Evolutionary conservation across 2,888 invertebrate species (phyloP).

Genomic region (Sycophila texana): DNA sequence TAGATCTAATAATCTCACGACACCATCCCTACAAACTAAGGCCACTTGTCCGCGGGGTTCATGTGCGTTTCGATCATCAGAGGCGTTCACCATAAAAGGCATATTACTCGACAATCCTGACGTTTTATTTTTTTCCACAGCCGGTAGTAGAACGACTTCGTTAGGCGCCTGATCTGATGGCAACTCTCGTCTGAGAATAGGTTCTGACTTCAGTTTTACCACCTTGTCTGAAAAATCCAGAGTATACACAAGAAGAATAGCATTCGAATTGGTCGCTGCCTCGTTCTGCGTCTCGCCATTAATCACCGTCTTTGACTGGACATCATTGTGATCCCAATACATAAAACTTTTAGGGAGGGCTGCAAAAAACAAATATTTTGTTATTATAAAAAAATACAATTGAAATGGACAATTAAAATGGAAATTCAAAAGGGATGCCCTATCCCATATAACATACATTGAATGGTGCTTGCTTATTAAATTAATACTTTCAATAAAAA

Average conservation of each 20-base stretch:
- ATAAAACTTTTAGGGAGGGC: slow-evolving; percentile 73
- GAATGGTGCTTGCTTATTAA: too few relatives aligned
- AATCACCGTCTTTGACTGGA: slow-evolving; percentile 77
- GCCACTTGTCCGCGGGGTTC: slow-evolving; percentile 80
- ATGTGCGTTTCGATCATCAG: slow-evolving; percentile 2
- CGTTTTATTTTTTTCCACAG: slow-evolving; percentile 66
- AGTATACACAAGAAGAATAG: slow-evolving; percentile 79
- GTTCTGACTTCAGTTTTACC: slow-evolving; percentile 79
- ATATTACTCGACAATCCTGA: slow-evolving; percentile 10
- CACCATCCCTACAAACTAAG: slow-evolving; percentile 85
- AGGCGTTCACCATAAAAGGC: slow-evolving; percentile 5
- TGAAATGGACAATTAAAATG: too few relatives aligned
- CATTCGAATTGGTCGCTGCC: slow-evolving; percentile 61
- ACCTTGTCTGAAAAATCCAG: slow-evolving; percentile 77
- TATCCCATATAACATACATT: too few relatives aligned
- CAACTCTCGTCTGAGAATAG: slow-evolving; percentile 80
- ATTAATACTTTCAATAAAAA: too few relatives aligned
- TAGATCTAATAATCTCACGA: slow-evolving; percentile 84
- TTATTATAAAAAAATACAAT: too few relatives aligned
- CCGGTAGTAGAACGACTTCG: slow-evolving; percentile 83
- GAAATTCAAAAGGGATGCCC: too few relatives aligned
- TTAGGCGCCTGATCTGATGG: slow-evolving; percentile 82
- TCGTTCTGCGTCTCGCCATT: slow-evolving; percentile 77
- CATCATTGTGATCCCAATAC: slow-evolving; percentile 80
- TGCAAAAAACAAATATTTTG: slow-evolving; percentile 1